A percentile compares a stretch with the other conserved stretches of the same genome.
Conservation (phyloP, 2,113 vertebrate genomes). For the Perca fluviatilis region DNA sequence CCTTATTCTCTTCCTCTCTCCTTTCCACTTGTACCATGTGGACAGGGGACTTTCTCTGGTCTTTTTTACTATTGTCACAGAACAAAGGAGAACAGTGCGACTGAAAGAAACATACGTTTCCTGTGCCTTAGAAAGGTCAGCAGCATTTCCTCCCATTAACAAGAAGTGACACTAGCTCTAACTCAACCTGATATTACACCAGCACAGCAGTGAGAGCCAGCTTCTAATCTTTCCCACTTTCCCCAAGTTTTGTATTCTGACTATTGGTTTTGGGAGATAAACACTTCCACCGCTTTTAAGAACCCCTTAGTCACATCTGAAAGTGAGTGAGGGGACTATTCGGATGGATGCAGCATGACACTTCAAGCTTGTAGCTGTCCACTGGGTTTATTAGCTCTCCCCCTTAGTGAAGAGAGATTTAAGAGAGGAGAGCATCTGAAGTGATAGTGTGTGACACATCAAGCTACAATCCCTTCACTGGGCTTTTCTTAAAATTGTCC, state of each 20-base stretch:
- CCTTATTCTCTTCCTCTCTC: background rate
- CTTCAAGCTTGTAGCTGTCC: conserved; percentile 68
- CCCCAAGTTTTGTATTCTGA: conserved; percentile 39
- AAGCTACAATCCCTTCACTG: conserved; percentile 48
- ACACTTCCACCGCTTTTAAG: conserved; percentile 60
- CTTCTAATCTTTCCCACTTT: conserved; percentile 53
- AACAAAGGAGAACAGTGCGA: conserved; percentile 7
- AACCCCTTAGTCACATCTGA: conserved; percentile 54
- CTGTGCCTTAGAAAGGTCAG: conserved; percentile 23
- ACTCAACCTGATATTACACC: conserved; percentile 34
- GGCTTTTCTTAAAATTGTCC: conserved; percentile 48
- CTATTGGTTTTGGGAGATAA: conserved; percentile 64
- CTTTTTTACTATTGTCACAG: conserved; percentile 1
- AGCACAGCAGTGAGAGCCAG: conserved; percentile 21
- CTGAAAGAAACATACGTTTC: conserved; percentile 6
- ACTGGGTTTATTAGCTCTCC: conserved; percentile 63
- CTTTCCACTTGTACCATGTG: background rate
- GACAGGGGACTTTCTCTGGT: background rate
- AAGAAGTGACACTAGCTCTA: conserved; percentile 39
- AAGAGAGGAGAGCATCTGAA: conserved; percentile 48
- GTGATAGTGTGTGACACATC: conserved; percentile 60
- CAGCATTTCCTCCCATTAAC: conserved; percentile 40
- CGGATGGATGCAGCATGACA: conserved; percentile 52
- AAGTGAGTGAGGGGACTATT: conserved; percentile 35
- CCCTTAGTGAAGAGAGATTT: conserved; percentile 54